Conservation (phyloP, 2,797 vertebrate genomes). For the Gastrophryne carolinensis region DNA sequence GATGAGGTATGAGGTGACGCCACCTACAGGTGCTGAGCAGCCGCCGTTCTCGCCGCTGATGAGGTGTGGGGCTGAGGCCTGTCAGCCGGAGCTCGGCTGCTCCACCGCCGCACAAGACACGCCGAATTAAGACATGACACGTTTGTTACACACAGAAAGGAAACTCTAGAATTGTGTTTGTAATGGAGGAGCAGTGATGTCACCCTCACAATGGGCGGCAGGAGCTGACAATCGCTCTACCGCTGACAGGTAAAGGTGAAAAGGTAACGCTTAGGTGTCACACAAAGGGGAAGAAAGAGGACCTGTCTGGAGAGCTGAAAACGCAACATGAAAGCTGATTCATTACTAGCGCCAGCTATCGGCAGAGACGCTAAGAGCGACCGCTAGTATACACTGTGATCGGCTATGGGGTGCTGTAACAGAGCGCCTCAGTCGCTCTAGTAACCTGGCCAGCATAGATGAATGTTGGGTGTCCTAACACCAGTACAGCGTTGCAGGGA, state of each 20-base stretch:
- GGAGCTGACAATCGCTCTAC: neutral
- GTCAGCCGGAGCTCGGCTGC: neutral
- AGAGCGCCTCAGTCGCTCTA: too few relatives aligned
- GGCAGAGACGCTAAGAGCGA: too few relatives aligned
- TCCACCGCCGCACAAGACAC: too few relatives aligned
- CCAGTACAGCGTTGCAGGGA: too few relatives aligned
- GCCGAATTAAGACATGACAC: too few relatives aligned
- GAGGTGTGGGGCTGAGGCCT: conserved; percentile 1
- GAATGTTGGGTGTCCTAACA: too few relatives aligned
- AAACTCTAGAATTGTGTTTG: neutral
- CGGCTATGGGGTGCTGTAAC: too few relatives aligned
- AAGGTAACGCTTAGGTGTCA: neutral
- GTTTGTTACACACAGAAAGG: neutral
- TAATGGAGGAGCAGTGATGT: neutral
- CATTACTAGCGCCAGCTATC: too few relatives aligned
- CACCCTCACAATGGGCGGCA: neutral
- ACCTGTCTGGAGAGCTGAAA: neutral
- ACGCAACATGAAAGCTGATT: too few relatives aligned
- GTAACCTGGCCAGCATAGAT: too few relatives aligned
- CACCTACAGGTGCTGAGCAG: neutral
- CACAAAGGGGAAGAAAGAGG: neutral
- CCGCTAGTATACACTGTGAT: too few relatives aligned
- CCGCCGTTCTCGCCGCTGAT: conserved; percentile 12
- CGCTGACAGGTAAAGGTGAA: neutral
- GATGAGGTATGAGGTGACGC: conserved; percentile 32